A percentile compares a stretch with the other conserved stretches of the same genome.
These are phyloP conservation scores for Pygmarrhopalites habei DNA, from an alignment of 1,140 invertebrate species.

Conservation along the genomic window DNA sequence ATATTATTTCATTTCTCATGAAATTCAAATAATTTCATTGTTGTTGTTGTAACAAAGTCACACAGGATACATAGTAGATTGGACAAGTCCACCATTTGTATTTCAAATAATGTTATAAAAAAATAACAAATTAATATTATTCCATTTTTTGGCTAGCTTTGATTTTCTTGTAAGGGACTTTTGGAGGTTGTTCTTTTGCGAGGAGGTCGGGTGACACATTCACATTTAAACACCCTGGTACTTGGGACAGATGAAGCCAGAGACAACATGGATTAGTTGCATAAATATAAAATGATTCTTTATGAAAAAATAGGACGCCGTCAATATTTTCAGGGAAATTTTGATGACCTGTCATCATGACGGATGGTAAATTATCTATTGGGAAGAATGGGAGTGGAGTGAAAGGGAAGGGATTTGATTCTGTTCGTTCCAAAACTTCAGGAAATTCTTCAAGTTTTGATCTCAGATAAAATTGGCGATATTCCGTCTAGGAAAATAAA, in stretches of 20 bases:
- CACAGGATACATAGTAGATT: too few relatives aligned
- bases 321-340: conserved; percentile 50
- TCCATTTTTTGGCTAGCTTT: too few relatives aligned
- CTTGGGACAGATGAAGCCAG: conserved; percentile 28
- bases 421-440: conserved; percentile 42
- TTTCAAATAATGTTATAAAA: too few relatives aligned
- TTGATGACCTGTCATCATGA: conserved; percentile 27
- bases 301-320: conserved; percentile 76
- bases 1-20: too few relatives aligned
- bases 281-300: conserved; percentile 63
- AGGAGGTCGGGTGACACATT: conserved; percentile 20
- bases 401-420: conserved; percentile 51
- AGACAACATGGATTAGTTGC: conserved; percentile 58
- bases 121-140: too few relatives aligned
- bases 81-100: too few relatives aligned
- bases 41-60: too few relatives aligned
- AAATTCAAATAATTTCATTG: too few relatives aligned
- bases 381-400: conserved; percentile 48
- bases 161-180: neutral
- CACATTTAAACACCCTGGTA: conserved; percentile 9
- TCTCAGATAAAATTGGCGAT: conserved; percentile 67
- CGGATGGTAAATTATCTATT: conserved; percentile 36
- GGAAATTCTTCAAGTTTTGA: conserved; percentile 57
- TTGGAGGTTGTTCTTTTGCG: neutral
- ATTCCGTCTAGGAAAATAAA: conserved; percentile 56